A percentile compares a stretch with the other conserved stretches of the same genome.
phyloP scores from a whole-genome alignment of 2,113 vertebrate genomes.

The Forbesichthys papilliferus region DNA sequence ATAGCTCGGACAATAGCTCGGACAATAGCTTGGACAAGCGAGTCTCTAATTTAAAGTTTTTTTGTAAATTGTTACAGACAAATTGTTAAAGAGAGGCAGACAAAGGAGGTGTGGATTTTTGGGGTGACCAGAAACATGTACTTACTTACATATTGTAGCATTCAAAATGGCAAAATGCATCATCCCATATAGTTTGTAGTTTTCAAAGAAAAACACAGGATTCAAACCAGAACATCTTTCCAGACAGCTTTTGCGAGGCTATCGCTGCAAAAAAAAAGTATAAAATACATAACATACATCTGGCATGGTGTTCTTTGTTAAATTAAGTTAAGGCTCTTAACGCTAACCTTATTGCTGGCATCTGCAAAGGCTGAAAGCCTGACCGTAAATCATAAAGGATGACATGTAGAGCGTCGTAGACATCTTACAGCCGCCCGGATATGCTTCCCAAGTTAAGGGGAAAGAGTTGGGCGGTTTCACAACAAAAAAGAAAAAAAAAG shows the following conservation, averaged over 20 bases:
- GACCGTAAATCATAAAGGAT: background rate
- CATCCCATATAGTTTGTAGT: background rate
- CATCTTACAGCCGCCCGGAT: no score
- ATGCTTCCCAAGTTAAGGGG: background rate
- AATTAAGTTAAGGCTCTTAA: constrained; percentile 67
- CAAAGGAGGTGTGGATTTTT: no score
- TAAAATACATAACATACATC: constrained; percentile 20
- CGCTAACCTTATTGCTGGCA: constrained; percentile 52
- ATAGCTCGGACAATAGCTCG: no score
- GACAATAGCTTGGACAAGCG: no score
- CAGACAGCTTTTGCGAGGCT: no score
- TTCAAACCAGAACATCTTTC: no score
- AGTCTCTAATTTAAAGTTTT: no score
- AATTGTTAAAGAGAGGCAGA: no score
- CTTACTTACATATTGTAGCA: background rate
- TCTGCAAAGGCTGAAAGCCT: constrained; percentile 52
- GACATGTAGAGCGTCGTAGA: no score
- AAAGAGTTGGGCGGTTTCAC: background rate
- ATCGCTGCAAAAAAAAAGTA: no score
- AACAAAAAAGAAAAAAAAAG: background rate
- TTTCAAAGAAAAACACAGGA: background rate
- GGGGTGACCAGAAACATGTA: no score
- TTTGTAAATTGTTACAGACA: no score
- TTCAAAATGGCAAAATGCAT: background rate
- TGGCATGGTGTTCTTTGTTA: constrained; percentile 61